phyloP scores from a whole-genome alignment of 2,797 vertebrate species.

The Phrynocephalus forsythii region DNA sequence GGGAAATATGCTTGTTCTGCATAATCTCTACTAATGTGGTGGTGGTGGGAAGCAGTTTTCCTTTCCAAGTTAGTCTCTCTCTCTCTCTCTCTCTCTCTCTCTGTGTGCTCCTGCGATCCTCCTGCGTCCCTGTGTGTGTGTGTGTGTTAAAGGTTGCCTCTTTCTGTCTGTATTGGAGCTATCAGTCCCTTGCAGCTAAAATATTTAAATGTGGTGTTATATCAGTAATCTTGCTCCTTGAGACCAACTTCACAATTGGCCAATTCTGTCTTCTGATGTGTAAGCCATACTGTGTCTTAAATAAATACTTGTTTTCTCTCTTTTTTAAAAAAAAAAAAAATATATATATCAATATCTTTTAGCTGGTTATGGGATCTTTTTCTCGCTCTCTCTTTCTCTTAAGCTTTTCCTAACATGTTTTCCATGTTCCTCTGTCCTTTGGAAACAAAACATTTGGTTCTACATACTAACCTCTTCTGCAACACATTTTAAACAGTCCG shows the following conservation, averaged over 20 bases:
- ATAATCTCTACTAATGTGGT: constrained; percentile 35
- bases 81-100: not conserved
- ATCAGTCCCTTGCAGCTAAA: constrained; percentile 70
- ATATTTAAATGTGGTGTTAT: constrained; percentile 73
- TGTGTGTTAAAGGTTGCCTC: constrained; percentile 57
- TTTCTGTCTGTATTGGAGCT: constrained; percentile 74
- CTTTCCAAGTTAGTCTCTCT: constrained; percentile 23
- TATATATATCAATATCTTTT: constrained; percentile 15
- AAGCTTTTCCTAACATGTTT: constrained; percentile 65
- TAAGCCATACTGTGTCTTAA: constrained; percentile 80
- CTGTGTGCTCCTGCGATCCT: constrained; percentile 24
- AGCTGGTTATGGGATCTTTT: constrained; percentile 70
- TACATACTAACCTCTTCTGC: constrained; percentile 72
- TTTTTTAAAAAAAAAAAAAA: constrained; percentile 57
- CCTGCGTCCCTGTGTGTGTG: fast-evolving
- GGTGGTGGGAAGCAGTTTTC: constrained; percentile 24
- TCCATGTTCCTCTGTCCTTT: constrained; percentile 69
- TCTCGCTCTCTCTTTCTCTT: constrained; percentile 62
- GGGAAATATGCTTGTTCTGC: constrained; percentile 31
- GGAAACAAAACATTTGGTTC: constrained; percentile 68
- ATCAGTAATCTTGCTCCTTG: constrained; percentile 76
- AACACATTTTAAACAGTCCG: constrained; percentile 47
- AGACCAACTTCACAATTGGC: constrained; percentile 75
- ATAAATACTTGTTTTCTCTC: constrained; percentile 78
- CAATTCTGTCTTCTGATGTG: constrained; percentile 78